Base-by-base conservation (phyloP, 2,797 vertebrate genomes). In the Eurystomus glaucurus region DNA sequence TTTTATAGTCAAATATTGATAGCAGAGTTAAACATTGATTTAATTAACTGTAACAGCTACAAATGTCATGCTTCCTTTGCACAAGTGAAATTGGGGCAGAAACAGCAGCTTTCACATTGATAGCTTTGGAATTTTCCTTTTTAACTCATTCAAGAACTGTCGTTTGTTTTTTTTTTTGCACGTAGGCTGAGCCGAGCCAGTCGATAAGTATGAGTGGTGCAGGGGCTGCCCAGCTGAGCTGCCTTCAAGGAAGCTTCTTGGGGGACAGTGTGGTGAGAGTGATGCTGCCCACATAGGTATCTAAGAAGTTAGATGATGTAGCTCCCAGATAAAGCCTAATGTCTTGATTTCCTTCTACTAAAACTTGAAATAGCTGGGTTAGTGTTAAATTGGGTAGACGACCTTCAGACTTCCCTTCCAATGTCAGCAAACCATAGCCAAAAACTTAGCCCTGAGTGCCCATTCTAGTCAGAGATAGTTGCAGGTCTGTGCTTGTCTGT, bases 21-120 rank as follows among this genome's bases (percentile, higher is more conserved):
- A 84, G 84, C 69, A 71, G 70, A 95, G 94, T 96, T 95, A 97
- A 96, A 96, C 85, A 82, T 97, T 96, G 79, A 96, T 89, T 37
- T 85, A 77, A 62, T 85, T 96, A 96, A 77, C 51, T 21, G 2
- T 74, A 93, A 61, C 31, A 94, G 60, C 70, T 74, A 65, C 60
- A 68, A 72, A 51, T 58, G 64, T 21, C 25, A 2, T 60, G 18
- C 52, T 68, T 91, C 25, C 43, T 91, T 96, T 79, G 69, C 66
- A 43, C 78, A 76, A 83, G 50, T 83, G 60, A 91, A 83, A 92
- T 13, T n/a, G 60, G 60, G 62, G 43, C 79, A 83, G 75, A 90
- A 89, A 64, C 64, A 82, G 39, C 9, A 7, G 14, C 58, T 91
- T 97, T 91, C 21, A 55, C 29, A 11, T 10, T 29, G 17, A 58